Evolutionary conservation across 2,113 vertebrate species (phyloP).

Genomic region (Sardina pilchardus): DNA sequence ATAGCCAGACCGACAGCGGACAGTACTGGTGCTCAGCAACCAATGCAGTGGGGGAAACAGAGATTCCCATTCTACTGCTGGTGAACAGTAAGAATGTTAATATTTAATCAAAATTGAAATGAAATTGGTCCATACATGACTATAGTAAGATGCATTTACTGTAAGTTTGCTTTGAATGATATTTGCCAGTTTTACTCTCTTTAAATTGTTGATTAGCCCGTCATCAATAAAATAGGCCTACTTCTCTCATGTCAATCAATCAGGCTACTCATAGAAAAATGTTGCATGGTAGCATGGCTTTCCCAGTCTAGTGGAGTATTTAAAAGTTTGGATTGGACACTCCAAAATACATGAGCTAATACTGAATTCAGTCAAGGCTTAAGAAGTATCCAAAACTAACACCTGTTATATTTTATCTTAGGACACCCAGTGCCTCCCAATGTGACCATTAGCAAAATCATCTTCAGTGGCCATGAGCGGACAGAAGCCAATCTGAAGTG

Average conservation of each 20-base stretch:
- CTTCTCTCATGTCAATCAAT: background rate
- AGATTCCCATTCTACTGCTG: slow-evolving; percentile 72
- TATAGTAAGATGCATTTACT: background rate
- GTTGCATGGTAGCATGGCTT: background rate
- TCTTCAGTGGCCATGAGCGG: slow-evolving; percentile 72
- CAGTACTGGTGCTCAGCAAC: slow-evolving; percentile 78
- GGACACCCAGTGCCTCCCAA: slow-evolving; percentile 85
- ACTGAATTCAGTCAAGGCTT: background rate
- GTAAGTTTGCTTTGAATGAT: background rate
- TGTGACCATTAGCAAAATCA: slow-evolving; percentile 76
- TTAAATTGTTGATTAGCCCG: background rate
- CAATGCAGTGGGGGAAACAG: slow-evolving; percentile 81
- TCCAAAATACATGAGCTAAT: background rate
- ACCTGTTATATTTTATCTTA: slow-evolving; percentile 42
- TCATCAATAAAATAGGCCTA: background rate
- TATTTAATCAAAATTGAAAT: background rate
- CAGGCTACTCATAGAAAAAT: background rate
- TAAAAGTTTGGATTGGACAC: too few species aligned
- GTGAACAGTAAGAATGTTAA: slow-evolving; percentile 76
- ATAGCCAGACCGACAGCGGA: slow-evolving; percentile 74
- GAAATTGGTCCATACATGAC: background rate
- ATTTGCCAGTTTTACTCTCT: too few species aligned
- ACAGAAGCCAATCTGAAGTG: slow-evolving; percentile 85
- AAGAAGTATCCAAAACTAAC: background rate
- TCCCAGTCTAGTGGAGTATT: too few species aligned